Conservation (phyloP, 92 coral and sea anemone species). For the Heliopora coerulea region DNA sequence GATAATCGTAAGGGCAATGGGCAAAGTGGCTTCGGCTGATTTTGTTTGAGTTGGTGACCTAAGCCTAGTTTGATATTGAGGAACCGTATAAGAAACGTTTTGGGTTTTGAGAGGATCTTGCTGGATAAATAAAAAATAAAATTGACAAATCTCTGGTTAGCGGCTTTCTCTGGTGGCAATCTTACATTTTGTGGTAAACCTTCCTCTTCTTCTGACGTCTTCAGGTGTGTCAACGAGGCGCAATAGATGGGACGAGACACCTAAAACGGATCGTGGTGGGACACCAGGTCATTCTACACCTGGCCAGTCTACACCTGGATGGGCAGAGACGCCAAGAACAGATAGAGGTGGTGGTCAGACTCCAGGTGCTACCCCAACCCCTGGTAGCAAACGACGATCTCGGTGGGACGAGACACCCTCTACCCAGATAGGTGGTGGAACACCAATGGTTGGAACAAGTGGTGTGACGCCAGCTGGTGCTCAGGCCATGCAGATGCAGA, state of each 20-base stretch:
- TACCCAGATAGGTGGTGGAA: conserved; percentile 89
- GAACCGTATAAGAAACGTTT: no score
- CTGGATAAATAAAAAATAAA: no score
- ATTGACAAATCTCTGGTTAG: no score
- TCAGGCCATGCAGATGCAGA: conserved; percentile 99
- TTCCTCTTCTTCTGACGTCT: not conserved
- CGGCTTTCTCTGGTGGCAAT: no score
- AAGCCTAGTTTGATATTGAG: no score
- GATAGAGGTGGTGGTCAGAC: conserved; percentile 95
- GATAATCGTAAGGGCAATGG: no score
- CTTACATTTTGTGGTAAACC: no score
- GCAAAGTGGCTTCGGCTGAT: no score
- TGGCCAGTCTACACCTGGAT: conserved; percentile 96
- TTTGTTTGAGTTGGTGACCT: no score
- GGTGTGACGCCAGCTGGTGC: conserved; percentile 96
- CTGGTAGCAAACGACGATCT: conserved; percentile 95
- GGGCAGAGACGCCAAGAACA: conserved; percentile 99
- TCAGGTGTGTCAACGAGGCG: conserved; percentile 85
- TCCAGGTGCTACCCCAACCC: conserved; percentile 99
- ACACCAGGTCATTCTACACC: conserved; percentile 77
- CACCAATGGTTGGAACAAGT: conserved; percentile 96
- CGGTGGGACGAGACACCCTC: conserved; percentile 99
- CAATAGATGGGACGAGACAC: conserved; percentile 99
- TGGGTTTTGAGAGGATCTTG: no score
- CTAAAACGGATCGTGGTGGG: conserved; percentile 90